Evolutionary conservation across 2,113 vertebrate genomes (phyloP).

Genomic region (Xiphophorus maculatus): DNA sequence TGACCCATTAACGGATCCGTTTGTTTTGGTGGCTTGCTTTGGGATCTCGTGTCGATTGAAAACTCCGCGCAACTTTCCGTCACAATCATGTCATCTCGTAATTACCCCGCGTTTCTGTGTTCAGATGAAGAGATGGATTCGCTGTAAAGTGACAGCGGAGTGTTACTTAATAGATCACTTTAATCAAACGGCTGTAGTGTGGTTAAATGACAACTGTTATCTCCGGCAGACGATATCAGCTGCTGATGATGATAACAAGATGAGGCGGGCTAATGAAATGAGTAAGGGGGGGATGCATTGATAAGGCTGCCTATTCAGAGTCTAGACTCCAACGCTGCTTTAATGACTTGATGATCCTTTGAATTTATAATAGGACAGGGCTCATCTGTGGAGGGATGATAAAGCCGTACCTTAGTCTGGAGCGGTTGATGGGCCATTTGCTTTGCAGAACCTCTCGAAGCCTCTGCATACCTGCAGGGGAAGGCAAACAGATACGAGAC

Average conservation of each 20-base stretch:
- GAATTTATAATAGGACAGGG: slow-evolving; percentile 63
- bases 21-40: slow-evolving; percentile 51
- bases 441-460: slow-evolving; percentile 27
- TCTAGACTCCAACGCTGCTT: slow-evolving; percentile 62
- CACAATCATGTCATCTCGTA: slow-evolving; percentile 29
- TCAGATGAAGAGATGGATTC: slow-evolving; percentile 44
- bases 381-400: slow-evolving; percentile 64
- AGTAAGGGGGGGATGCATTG: slow-evolving; percentile 38
- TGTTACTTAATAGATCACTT: slow-evolving; percentile 58
- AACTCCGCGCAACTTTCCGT: slow-evolving; percentile 33
- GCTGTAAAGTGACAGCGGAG: slow-evolving; percentile 31
- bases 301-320: slow-evolving; percentile 53
- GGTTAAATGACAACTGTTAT: slow-evolving; percentile 65
- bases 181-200: slow-evolving; percentile 60
- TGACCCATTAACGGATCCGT: slow-evolving; percentile 46
- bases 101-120: slow-evolving; percentile 26
- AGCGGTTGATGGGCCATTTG: slow-evolving; percentile 53
- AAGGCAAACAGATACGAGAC: slow-evolving; percentile 12
- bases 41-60: slow-evolving; percentile 25
- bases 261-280: slow-evolving; percentile 67
- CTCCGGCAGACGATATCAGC: slow-evolving; percentile 59
- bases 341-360: slow-evolving; percentile 73
- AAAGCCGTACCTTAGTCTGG: slow-evolving; percentile 50
- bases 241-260: slow-evolving; percentile 62
- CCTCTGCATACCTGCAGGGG: slow-evolving; percentile 31